These are phyloP conservation scores for Pseudopodoces humilis DNA, from an alignment of 2,113 vertebrate genomes.

Conservation along the genomic window DNA sequence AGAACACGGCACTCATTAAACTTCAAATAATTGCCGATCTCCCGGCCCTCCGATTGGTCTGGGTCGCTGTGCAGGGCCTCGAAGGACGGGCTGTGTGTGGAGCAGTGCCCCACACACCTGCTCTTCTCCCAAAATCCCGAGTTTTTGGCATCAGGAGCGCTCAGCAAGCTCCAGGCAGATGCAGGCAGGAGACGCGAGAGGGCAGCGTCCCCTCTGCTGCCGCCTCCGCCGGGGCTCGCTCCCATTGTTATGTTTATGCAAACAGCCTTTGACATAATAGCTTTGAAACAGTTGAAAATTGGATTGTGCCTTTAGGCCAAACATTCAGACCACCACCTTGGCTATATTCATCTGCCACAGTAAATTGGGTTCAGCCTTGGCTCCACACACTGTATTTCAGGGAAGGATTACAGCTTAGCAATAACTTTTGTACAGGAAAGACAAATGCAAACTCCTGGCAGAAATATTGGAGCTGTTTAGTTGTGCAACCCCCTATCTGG, in stretches of 20 bases:
- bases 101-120: neutral
- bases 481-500: constrained; percentile 63
- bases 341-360: constrained; percentile 82
- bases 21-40: fast-evolving
- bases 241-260: constrained; percentile 80
- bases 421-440: constrained; percentile 74
- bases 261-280: constrained; percentile 87
- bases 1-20: too few relatives aligned
- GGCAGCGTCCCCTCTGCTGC: constrained; percentile 67
- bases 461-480: constrained; percentile 61
- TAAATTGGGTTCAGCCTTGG: constrained; percentile 78
- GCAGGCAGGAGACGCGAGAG: constrained; percentile 67
- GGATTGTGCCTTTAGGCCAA: constrained; percentile 85
- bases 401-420: constrained; percentile 65
- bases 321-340: constrained; percentile 84
- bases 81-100: neutral
- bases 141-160: fast-evolving
- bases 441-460: constrained; percentile 70
- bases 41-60: neutral
- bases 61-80: neutral
- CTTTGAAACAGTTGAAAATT: constrained; percentile 87
- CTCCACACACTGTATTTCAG: constrained; percentile 66
- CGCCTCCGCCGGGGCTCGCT: constrained; percentile 9
- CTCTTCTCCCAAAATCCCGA: fast-evolving
- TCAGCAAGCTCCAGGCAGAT: neutral